Evolutionary conservation across 2,113 vertebrate genomes (phyloP).

Genomic region (Clarias gariepinus): DNA sequence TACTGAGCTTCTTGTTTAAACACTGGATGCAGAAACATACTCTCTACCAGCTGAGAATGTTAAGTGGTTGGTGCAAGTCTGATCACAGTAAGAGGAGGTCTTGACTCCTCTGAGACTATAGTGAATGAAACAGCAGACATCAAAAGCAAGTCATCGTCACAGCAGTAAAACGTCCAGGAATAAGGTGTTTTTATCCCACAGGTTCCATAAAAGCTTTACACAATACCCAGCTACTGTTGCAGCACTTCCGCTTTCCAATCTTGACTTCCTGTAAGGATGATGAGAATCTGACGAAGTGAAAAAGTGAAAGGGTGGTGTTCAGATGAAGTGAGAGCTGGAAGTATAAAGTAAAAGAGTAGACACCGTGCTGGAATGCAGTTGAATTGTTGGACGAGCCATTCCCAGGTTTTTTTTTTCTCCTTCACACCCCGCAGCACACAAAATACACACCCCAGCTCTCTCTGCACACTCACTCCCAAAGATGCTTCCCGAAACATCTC

Average conservation of each 20-base stretch:
- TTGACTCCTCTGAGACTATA: constrained; percentile 8
- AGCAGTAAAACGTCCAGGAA: constrained; percentile 8
- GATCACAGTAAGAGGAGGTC: background rate
- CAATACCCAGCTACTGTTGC: constrained; percentile 44
- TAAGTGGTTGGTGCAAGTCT: background rate
- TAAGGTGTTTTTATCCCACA: constrained; percentile 39
- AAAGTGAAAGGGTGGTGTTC: constrained; percentile 38
- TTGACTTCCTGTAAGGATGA: constrained; percentile 71
- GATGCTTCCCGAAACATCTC: background rate
- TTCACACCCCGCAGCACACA: background rate
- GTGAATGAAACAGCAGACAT: background rate
- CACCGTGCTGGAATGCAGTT: constrained; percentile 21
- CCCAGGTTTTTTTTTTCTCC: background rate
- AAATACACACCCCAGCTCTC: background rate
- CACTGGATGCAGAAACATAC: background rate
- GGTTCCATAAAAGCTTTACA: constrained; percentile 14
- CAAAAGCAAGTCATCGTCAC: background rate
- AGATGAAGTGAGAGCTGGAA: constrained; percentile 24
- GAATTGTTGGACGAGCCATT: background rate
- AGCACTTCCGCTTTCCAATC: constrained; percentile 55
- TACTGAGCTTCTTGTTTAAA: background rate
- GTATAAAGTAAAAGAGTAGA: constrained; percentile 36
- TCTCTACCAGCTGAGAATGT: background rate
- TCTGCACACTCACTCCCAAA: background rate
- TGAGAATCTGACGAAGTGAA: constrained; percentile 60